Conservation (phyloP, 1,140 invertebrate genomes). For the Bombus pascuorum region DNA sequence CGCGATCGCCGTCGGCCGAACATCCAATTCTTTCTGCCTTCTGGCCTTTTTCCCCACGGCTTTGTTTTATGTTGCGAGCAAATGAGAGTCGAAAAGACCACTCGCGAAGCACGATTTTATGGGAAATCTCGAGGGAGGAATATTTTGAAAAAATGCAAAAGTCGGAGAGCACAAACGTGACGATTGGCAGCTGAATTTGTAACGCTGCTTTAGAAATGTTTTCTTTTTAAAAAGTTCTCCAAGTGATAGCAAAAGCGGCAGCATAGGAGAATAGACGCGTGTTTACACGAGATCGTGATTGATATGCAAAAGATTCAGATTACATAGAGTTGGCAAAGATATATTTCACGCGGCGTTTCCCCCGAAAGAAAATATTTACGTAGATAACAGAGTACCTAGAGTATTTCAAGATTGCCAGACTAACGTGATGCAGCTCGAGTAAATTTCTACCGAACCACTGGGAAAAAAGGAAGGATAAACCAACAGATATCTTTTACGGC, state of each 20-base stretch:
- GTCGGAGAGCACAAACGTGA: background rate
- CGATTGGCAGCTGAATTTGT: too few relatives aligned
- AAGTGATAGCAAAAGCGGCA: background rate
- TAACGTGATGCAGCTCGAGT: background rate
- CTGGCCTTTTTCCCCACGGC: too few relatives aligned
- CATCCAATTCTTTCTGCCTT: background rate
- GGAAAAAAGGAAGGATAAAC: background rate
- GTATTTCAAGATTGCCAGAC: background rate
- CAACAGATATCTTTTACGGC: too few relatives aligned
- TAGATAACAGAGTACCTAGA: background rate
- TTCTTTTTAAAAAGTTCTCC: background rate
- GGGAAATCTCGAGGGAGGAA: background rate
- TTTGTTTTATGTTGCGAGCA: background rate
- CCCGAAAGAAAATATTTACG: background rate
- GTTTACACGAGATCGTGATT: background rate
- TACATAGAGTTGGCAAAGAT: background rate
- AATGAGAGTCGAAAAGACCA: background rate
- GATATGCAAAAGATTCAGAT: background rate
- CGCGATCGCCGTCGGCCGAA: background rate
- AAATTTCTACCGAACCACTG: background rate
- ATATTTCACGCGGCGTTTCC: background rate
- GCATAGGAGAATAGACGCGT: background rate
- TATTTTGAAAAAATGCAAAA: background rate
- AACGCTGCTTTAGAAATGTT: background rate
- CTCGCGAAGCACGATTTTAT: too few relatives aligned